Conservation (phyloP, 2,888 invertebrate species). For the Agriopis leucophaearia region DNA sequence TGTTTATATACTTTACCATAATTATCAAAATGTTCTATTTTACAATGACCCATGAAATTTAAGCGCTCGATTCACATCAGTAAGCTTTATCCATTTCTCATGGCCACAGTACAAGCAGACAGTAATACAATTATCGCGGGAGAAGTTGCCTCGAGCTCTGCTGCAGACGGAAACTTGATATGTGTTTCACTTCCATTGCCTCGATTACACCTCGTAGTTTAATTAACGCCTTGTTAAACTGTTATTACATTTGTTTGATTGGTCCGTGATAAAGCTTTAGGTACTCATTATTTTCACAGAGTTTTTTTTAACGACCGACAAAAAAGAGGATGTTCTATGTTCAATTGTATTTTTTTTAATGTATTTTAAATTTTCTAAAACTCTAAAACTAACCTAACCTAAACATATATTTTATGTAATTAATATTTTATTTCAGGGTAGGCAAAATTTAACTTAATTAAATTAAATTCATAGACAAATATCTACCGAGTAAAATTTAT, state of each 20-base stretch:
- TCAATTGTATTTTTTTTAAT: too few species aligned
- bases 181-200: slow-evolving; percentile 40
- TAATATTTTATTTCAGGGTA: too few species aligned
- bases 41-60: background rate
- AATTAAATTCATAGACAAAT: too few species aligned
- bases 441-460: too few species aligned
- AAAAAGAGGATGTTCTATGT: too few species aligned
- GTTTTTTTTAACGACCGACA: too few species aligned
- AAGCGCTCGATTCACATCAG: background rate
- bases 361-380: too few species aligned
- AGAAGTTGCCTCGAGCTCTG: slow-evolving; percentile 42
- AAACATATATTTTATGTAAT: too few species aligned
- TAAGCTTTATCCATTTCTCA: background rate
- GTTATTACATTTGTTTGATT: background rate
- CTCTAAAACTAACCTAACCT: too few species aligned
- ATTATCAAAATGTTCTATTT: background rate
- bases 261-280: background rate
- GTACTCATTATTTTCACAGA: too few species aligned
- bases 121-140: slow-evolving; percentile 45
- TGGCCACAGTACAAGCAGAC: slow-evolving; percentile 37
- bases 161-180: slow-evolving; percentile 45
- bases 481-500: too few species aligned
- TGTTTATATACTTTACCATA: background rate
- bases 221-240: slow-evolving; percentile 4
- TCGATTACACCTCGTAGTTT: slow-evolving; percentile 35